phyloP scores from a whole-genome alignment of 2,888 invertebrate genomes.

The Orgyia antiqua region DNA sequence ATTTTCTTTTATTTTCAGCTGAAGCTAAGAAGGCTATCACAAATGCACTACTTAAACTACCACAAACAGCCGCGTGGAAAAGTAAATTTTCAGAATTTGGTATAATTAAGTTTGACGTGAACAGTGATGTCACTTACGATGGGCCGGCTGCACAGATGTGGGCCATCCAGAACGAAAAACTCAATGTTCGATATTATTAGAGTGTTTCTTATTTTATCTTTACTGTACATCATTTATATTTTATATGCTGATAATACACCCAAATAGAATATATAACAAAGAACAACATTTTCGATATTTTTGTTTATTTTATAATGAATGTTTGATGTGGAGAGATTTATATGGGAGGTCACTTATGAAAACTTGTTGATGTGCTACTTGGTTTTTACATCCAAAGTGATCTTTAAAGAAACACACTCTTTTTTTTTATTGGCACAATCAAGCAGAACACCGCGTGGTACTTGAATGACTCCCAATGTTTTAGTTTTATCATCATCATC shows the following conservation, averaged over 20 bases:
- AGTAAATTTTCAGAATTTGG: slow-evolving; percentile 68
- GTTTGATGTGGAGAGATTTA: too few relatives aligned
- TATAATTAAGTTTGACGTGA: slow-evolving; percentile 61
- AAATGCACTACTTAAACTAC: slow-evolving; percentile 54
- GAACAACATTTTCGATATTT: slow-evolving; percentile 3
- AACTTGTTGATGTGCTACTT: slow-evolving; percentile 2
- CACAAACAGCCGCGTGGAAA: slow-evolving; percentile 54
- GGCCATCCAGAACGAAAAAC: slow-evolving; percentile 65
- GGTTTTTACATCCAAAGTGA: slow-evolving; percentile 32
- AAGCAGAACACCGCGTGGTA: slow-evolving; percentile 44
- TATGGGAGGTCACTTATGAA: too few relatives aligned
- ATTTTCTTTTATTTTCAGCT: slow-evolving; percentile 42
- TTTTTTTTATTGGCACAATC: slow-evolving; percentile 40
- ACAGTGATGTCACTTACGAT: slow-evolving; percentile 65
- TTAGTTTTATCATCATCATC: not conserved
- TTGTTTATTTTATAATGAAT: not conserved
- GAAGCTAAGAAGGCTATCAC: slow-evolving; percentile 54
- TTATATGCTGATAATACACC: slow-evolving; percentile 62
- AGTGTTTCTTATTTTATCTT: slow-evolving; percentile 47
- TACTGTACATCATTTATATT: slow-evolving; percentile 66
- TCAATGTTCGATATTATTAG: slow-evolving; percentile 78
- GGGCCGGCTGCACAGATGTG: slow-evolving; percentile 72
- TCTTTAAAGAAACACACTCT: slow-evolving; percentile 42
- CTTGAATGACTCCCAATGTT: slow-evolving; percentile 25
- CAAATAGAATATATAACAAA: slow-evolving; percentile 33